A percentile compares a stretch with the other conserved stretches of the same genome.
These are phyloP conservation scores for Limnephilus auricula DNA, from an alignment of 2,888 invertebrate genomes.

Conservation along the genomic window DNA sequence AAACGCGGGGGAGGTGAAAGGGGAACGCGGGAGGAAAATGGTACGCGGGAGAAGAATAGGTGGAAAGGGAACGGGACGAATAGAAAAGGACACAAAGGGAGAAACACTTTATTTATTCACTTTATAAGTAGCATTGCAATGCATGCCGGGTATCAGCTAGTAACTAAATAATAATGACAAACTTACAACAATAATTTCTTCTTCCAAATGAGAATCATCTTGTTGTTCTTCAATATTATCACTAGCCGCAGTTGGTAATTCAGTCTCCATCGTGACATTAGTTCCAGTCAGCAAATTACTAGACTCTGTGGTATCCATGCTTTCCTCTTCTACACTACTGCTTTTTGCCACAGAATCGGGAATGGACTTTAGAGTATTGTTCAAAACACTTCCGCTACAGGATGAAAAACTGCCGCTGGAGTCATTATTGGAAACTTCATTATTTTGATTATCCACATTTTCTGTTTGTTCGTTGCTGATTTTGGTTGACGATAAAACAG, in stretches of 20 bases:
- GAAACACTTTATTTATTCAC: no score
- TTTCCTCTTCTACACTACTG: constrained; percentile 15
- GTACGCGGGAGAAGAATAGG: no score
- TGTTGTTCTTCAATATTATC: constrained; percentile 6
- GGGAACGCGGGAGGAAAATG: no score
- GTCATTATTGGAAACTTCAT: not conserved
- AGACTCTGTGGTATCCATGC: constrained; percentile 44
- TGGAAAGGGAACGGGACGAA: no score
- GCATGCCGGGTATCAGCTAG: no score
- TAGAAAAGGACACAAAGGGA: no score
- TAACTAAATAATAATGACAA: not conserved
- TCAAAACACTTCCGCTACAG: constrained; percentile 16
- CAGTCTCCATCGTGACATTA: constrained; percentile 47
- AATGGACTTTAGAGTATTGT: constrained; percentile 38
- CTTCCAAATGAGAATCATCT: constrained; percentile 48
- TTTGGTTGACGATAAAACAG: constrained; percentile 53
- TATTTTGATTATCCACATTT: constrained; percentile 2
- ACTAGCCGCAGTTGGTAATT: not conserved
- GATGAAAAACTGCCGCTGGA: not conserved
- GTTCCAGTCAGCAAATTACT: not conserved
- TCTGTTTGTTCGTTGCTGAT: constrained; percentile 30
- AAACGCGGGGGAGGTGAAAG: no score
- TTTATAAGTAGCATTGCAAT: no score
- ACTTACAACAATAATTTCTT: constrained; percentile 59
- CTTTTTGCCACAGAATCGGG: not conserved